Evolutionary conservation across 2,888 invertebrate genomes (phyloP), one percentile per base, ranked within the genome.

Genomic region (Epirrhoe alternata): DNA sequence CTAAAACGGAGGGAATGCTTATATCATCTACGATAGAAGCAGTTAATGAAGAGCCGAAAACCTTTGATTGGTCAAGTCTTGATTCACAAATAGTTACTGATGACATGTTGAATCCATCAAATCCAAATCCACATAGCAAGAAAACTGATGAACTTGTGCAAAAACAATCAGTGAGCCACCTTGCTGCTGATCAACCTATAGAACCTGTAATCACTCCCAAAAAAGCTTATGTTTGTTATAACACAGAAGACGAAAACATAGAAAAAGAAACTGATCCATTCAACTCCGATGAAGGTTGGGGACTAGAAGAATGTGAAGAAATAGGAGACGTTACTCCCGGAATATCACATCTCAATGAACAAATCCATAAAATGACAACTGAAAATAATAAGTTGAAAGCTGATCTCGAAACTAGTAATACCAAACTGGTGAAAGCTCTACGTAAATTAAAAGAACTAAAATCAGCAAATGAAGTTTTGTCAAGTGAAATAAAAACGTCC

Each of bases 361-460:
- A 94, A 75, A 91, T 96, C n/a, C 85, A 91, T 33, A 90, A 94
- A 61, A 86, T 96, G 5, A 94, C 95, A 74, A 83, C 89, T 0
- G 94, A 96, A 69, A 94, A 95, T 68, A 92, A 94, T 16, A 87
- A 89, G 52, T 84, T 96, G 17, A 89, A 94, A 64, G 93, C 94
- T 61, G 96, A 97, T 74, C 92, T 96, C 7, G 94, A 95, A 70
- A 89, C 94, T 33, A 89, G 94, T 67, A 96, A 97, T 83, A 86
- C 95, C 0, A 97, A 97, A 82, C 95, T 96, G 35, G 95, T 95
- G 1, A 98, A 97, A 88, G 94, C 97, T 72, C 90, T 98, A 74
- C 96, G 96, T 77, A 98, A 97, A 85, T 88, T 98, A 51, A 98
- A 97, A 85, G 96, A 97, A 81, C 94, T 97, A 61, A 98, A 98